Conservation (phyloP, 2,888 invertebrate genomes). For the Sarcophaga rosellei region DNA sequence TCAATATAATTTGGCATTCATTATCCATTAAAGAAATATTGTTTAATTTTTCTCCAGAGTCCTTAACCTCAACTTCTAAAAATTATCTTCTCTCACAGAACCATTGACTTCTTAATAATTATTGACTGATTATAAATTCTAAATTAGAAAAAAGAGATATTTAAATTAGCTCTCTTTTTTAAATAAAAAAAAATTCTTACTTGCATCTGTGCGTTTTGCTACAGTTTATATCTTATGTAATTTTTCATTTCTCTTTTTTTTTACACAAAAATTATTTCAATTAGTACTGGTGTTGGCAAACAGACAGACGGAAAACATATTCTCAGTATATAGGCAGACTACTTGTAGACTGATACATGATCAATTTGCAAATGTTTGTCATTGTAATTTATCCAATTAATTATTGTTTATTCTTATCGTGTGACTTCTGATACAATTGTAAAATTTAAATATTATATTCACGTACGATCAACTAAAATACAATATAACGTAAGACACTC, state of each 20-base stretch:
- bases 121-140: background rate
- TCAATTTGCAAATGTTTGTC: slow-evolving; percentile 16
- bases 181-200: slow-evolving; percentile 7
- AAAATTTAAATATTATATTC: background rate
- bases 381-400: slow-evolving; percentile 32
- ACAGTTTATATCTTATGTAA: slow-evolving; percentile 49
- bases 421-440: slow-evolving; percentile 13
- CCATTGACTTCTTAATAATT: background rate
- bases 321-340: background rate
- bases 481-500: too few relatives aligned
- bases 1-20: background rate
- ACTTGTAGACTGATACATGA: background rate
- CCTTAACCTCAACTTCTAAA: slow-evolving; percentile 69
- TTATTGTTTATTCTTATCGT: slow-evolving; percentile 17
- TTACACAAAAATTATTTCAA: slow-evolving; percentile 20
- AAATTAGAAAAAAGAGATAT: background rate
- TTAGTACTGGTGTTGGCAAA: slow-evolving; percentile 4
- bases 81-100: background rate
- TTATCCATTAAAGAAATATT: slow-evolving; percentile 10
- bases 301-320: background rate
- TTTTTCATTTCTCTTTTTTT: slow-evolving; percentile 12
- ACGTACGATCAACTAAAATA: too few relatives aligned
- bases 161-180: background rate
- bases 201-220: slow-evolving; percentile 6
- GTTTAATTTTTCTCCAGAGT: slow-evolving; percentile 3